Evolutionary conservation across 2,113 vertebrate genomes (phyloP).

Genomic region (Zapornia atra): DNA sequence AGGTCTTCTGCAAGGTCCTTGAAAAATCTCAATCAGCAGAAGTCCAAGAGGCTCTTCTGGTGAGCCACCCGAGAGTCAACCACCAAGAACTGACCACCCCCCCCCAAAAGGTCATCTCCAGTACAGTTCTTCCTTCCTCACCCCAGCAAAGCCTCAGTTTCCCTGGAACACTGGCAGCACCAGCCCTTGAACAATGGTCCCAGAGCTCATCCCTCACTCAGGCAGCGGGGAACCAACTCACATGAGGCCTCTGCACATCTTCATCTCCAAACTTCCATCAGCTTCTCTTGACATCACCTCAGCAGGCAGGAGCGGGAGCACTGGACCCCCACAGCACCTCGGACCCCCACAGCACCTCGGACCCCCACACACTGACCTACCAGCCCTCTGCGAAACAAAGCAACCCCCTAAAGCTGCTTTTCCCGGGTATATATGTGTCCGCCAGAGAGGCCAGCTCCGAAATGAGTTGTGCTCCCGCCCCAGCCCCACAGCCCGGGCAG

Average conservation of each 20-base stretch:
- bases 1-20: neutral
- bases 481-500: neutral
- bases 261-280: rapidly evolving
- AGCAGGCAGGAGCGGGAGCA: too few species aligned
- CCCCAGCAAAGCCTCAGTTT: neutral
- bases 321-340: too few species aligned
- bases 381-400: rapidly evolving
- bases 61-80: rapidly evolving
- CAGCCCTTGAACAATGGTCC: neutral
- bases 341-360: too few species aligned
- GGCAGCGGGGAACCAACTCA: rapidly evolving
- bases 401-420: rapidly evolving
- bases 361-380: too few species aligned
- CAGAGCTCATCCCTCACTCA: neutral
- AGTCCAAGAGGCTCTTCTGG: neutral
- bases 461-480: rapidly evolving
- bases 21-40: neutral
- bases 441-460: rapidly evolving
- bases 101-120: too few species aligned
- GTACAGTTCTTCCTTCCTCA: rapidly evolving
- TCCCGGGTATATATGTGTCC: rapidly evolving
- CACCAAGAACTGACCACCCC: neutral
- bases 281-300: rapidly evolving
- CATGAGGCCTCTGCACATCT: rapidly evolving
- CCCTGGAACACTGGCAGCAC: rapidly evolving